Evolutionary conservation across 2,113 vertebrate species (phyloP).

Genomic region (Lamprotornis superbus): DNA sequence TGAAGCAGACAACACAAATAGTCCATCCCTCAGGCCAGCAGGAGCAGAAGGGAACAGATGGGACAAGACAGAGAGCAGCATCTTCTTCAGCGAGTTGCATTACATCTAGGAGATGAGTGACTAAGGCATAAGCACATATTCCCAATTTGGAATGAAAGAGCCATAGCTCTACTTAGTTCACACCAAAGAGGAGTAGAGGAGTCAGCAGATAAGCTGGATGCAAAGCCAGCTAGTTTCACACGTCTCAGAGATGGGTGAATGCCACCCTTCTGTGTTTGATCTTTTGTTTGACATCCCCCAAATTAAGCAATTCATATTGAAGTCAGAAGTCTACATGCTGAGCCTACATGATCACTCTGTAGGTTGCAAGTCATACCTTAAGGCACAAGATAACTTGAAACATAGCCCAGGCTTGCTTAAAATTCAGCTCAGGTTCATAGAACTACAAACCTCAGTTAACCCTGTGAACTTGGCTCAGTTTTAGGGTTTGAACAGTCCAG

Average conservation of each 20-base stretch:
- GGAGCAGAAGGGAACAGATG: background rate
- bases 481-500: constrained; percentile 32
- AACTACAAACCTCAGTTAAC: constrained; percentile 6
- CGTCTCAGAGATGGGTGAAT: background rate
- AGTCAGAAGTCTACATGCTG: background rate
- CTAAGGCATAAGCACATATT: background rate
- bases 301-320: constrained; percentile 2
- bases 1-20: background rate
- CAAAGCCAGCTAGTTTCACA: background rate
- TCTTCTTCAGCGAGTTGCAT: background rate
- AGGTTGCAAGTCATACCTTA: background rate
- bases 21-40: background rate
- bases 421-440: constrained; percentile 22
- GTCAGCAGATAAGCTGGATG: background rate
- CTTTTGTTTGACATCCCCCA: background rate
- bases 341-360: background rate
- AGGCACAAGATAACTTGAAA: constrained; percentile 14
- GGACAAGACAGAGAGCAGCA: background rate
- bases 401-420: background rate
- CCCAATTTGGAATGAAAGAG: background rate
- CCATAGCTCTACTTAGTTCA: background rate
- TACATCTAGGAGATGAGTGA: background rate
- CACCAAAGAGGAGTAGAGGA: background rate
- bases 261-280: background rate
- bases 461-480: constrained; percentile 6